phyloP scores from a whole-genome alignment of 1,140 invertebrate species.

The Drosophila tropicalis region DNA sequence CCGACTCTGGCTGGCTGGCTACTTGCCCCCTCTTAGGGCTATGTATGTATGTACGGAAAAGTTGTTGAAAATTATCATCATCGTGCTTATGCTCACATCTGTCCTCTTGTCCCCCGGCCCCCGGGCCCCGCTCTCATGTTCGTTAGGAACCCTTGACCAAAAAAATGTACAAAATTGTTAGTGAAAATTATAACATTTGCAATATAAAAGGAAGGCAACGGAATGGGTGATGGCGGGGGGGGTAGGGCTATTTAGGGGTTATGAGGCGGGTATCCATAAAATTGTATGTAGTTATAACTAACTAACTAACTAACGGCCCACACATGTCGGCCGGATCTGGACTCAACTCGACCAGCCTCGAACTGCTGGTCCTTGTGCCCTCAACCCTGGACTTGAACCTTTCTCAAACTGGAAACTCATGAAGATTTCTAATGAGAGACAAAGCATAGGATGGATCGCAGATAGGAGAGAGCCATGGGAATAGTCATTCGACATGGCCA shows the following conservation, averaged over 20 bases:
- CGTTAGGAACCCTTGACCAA: neutral
- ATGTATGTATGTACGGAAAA: conserved; percentile 55
- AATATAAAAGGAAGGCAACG: conserved; percentile 47
- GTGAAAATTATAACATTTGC: conserved; percentile 81
- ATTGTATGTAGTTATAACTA: conserved; percentile 81
- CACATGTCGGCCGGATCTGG: conserved; percentile 55
- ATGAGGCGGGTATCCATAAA: conserved; percentile 52
- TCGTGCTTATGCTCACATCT: conserved; percentile 19
- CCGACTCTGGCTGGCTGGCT: neutral
- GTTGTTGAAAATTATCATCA: conserved; percentile 78
- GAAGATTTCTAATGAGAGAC: conserved; percentile 46
- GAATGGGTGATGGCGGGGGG: no score
- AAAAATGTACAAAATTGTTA: conserved; percentile 65
- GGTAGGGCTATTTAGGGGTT: no score
- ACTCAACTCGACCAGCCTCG: neutral
- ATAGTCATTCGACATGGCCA: neutral
- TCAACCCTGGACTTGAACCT: neutral
- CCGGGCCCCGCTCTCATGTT: neutral
- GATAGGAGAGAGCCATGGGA: neutral
- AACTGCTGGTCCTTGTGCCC: neutral
- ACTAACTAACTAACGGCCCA: conserved; percentile 76
- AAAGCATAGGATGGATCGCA: conserved; percentile 1
- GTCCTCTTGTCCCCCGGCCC: neutral
- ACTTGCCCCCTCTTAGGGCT: conserved; percentile 12
- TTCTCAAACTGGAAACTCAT: conserved; percentile 32